Base-by-base conservation (phyloP, 2,888 invertebrate genomes). In the Drosophila nigricruria region DNA sequence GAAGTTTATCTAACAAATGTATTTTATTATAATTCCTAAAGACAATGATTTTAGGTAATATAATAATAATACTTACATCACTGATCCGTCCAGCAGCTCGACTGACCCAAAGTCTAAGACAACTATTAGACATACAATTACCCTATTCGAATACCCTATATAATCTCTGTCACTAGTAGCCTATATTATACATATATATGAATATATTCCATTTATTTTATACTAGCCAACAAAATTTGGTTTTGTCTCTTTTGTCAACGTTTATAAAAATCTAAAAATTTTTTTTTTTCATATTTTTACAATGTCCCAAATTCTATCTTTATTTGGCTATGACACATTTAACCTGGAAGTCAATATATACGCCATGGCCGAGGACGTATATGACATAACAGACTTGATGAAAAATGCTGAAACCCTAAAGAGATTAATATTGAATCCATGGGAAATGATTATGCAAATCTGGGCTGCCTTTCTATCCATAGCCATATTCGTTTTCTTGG, bases 351-450 rank as follows among this genome's bases (percentile, higher is more conserved):
- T 50, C 0, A 68, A 53, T 12, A 42, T 90, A 16, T 73, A 54
- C 18, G 45, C 43, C 16, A 70, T 84, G 74, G 73, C 84, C 3
- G 78, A 89, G 34, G 66, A 83, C 9, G 43, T 90, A 0, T 38
- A 40, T 14, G 49, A 64, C 1, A 12, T 83, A 0, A 61, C 56
- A 1, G 57, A 71, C 3, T 8, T 40, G 0, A 74, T 84, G 59
- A 18, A 65, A 0, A 34, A 60, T 16, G 50, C 72, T 0, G 14
- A 36, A 0, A 30, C 30, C 18, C 71, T 74, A 6, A 59, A 69
- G 18, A 16, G 5, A 1, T 54, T 50, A 0, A 5, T 73, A 4
- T 32, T 65, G 12, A 40, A 50, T 5, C 59, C 49, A 8, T 63
- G 62, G 49, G 70, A 81, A 3, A 4, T 10, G 20, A 10, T 59